Conservation (phyloP, 2,797 vertebrate genomes). For the Sebastes matsubarae region DNA sequence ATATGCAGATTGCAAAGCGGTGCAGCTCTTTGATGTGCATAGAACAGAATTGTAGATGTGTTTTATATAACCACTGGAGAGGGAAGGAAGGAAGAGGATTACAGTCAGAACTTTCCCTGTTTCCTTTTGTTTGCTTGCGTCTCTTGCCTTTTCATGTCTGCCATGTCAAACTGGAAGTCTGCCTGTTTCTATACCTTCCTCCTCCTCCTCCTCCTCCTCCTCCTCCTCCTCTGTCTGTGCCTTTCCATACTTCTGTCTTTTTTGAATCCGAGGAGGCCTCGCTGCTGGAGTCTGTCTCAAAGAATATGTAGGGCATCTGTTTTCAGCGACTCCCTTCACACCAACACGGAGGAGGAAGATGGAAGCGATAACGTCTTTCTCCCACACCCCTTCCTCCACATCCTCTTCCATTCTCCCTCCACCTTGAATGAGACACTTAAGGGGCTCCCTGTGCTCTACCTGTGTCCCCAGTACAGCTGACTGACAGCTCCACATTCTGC, state of each 20-base stretch:
- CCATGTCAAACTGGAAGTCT: slow-evolving; percentile 55
- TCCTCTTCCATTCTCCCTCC: slow-evolving; percentile 5
- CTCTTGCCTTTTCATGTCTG: slow-evolving; percentile 53
- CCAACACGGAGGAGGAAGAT: slow-evolving; percentile 61
- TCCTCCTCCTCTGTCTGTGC: neutral
- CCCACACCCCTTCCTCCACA: neutral
- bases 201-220: neutral
- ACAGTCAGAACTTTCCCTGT: slow-evolving; percentile 71
- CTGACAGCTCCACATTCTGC: slow-evolving; percentile 57
- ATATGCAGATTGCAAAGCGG: slow-evolving; percentile 79
- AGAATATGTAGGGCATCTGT: slow-evolving; percentile 83
- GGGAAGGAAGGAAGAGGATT: slow-evolving; percentile 72
- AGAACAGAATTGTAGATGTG: slow-evolving; percentile 80
- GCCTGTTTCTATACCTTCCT: slow-evolving; percentile 30
- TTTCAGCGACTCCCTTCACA: slow-evolving; percentile 71
- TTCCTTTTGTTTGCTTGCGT: slow-evolving; percentile 58
- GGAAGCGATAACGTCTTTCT: slow-evolving; percentile 66
- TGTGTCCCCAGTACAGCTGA: slow-evolving; percentile 43
- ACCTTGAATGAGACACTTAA: slow-evolving; percentile 64
- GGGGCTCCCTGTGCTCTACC: slow-evolving; percentile 52
- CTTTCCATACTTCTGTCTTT: slow-evolving; percentile 19
- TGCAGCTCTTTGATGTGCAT: slow-evolving; percentile 80
- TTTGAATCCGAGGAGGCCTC: slow-evolving; percentile 62
- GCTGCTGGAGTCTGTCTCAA: slow-evolving; percentile 62
- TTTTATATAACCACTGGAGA: slow-evolving; percentile 78